These are phyloP conservation scores for Rhinoptilus africanus DNA, from an alignment of 2,113 vertebrate genomes.

Conservation along the genomic window DNA sequence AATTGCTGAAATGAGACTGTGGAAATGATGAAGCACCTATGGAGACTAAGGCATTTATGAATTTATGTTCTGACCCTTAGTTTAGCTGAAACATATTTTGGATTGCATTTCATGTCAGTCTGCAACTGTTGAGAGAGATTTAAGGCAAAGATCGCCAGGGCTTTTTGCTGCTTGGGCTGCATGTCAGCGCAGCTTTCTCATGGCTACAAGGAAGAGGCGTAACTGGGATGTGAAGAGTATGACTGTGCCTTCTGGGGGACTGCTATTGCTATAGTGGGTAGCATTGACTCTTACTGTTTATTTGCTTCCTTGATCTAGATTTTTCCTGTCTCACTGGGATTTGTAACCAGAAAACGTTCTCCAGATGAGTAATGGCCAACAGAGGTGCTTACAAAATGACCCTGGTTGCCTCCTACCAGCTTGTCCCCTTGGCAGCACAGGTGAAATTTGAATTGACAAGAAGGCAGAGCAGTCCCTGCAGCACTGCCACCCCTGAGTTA, in stretches of 20 bases:
- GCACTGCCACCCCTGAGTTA: not conserved
- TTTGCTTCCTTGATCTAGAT: not conserved
- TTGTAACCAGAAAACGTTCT: not conserved
- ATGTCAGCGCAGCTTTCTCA: not conserved
- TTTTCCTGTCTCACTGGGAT: not conserved
- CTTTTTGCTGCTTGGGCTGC: not conserved
- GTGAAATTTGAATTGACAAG: not conserved
- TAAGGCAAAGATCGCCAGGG: not conserved
- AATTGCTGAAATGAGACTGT: not conserved
- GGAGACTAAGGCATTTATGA: not conserved
- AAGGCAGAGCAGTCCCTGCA: not conserved
- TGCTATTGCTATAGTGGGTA: not conserved
- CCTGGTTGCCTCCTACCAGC: slow-evolving; percentile 19
- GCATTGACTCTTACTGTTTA: not conserved
- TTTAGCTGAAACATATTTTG: not conserved
- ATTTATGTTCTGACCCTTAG: not conserved
- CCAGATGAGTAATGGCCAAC: not conserved
- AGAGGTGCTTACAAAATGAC: not conserved
- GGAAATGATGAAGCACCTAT: not conserved
- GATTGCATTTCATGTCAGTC: not conserved
- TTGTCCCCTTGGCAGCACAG: not conserved
- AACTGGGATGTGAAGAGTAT: not conserved
- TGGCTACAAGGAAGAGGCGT: not conserved
- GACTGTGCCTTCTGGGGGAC: not conserved
- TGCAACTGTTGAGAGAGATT: not conserved